Percentiles rank a stretch among this genome's conserved stretches.
Evolutionary conservation across 2,797 vertebrate genomes (phyloP).

Genomic region (Brotogeris chrysoptera): DNA sequence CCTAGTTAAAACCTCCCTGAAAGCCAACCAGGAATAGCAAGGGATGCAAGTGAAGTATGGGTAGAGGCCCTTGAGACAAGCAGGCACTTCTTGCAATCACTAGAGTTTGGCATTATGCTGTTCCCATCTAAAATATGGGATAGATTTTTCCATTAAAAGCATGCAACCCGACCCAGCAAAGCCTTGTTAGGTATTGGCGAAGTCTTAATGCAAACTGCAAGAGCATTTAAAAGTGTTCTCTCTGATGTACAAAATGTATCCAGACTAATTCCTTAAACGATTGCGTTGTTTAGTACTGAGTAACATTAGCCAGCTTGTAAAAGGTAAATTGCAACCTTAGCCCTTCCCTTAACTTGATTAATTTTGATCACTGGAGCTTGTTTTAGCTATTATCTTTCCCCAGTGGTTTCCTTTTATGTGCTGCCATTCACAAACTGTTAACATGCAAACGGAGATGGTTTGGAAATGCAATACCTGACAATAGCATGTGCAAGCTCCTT

Average conservation of each 20-base stretch:
- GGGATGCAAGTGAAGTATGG: neutral
- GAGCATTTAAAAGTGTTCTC: neutral
- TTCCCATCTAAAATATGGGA: neutral
- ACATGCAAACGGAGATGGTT: neutral
- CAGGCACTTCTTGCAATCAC: neutral
- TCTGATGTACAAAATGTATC: neutral
- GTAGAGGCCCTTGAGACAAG: neutral
- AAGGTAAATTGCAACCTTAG: slow-evolving; percentile 40
- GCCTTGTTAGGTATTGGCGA: neutral
- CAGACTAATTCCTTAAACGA: neutral
- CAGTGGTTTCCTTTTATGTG: neutral
- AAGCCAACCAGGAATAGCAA: neutral
- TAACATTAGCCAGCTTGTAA: slow-evolving; percentile 13
- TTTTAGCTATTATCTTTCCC: slow-evolving; percentile 18
- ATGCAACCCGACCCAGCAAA: neutral
- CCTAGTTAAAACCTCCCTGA: neutral
- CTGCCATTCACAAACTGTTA: slow-evolving; percentile 18
- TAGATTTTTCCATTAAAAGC: neutral
- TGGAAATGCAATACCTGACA: neutral
- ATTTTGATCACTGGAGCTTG: slow-evolving; percentile 50
- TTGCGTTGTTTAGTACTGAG: neutral
- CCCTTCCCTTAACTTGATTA: slow-evolving; percentile 33
- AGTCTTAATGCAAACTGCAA: neutral
- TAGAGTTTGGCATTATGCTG: neutral
- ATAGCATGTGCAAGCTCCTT: neutral